phyloP scores from a whole-genome alignment of 2,797 vertebrate species.

The Harpagifer antarcticus region DNA sequence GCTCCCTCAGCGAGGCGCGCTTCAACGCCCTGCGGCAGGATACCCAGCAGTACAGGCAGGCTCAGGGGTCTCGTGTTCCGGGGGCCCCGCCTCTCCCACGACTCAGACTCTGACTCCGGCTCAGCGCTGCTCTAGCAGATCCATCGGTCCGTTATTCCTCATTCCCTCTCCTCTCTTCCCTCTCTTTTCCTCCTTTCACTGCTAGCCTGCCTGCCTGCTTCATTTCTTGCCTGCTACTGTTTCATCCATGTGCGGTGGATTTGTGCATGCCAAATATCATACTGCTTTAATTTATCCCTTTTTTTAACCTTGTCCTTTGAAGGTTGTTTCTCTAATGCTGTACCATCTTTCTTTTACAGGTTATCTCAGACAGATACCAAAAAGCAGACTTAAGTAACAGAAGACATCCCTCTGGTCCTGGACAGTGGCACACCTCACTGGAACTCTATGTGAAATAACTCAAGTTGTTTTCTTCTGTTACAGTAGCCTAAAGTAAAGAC shows the following conservation, averaged over 20 bases:
- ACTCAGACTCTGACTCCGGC: slow-evolving; percentile 81
- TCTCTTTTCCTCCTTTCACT: slow-evolving; percentile 47
- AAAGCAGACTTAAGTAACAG: slow-evolving; percentile 57
- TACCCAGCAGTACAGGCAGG: slow-evolving; percentile 83
- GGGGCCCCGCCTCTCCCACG: slow-evolving; percentile 66
- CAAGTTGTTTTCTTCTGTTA: slow-evolving; percentile 28
- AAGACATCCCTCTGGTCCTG: slow-evolving; percentile 49
- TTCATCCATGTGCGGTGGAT: slow-evolving; percentile 43
- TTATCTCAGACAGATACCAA: slow-evolving; percentile 61
- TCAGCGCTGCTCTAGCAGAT: slow-evolving; percentile 85
- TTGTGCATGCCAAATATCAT: slow-evolving; percentile 23
- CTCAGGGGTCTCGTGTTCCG: slow-evolving; percentile 75
- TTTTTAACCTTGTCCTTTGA: slow-evolving; percentile 5
- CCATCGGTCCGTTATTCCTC: slow-evolving; percentile 74
- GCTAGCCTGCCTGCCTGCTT: slow-evolving; percentile 50
- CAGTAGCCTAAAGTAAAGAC: slow-evolving; percentile 28
- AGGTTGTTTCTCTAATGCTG: slow-evolving; percentile 19
- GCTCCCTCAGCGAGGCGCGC: slow-evolving; percentile 84
- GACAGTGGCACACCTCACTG: slow-evolving; percentile 36
- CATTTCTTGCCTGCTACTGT: slow-evolving; percentile 52
- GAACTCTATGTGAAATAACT: slow-evolving; percentile 27
- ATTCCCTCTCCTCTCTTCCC: slow-evolving; percentile 49
- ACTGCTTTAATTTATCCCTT: slow-evolving; percentile 4
- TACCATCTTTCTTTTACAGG: slow-evolving; percentile 63
- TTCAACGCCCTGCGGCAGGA: slow-evolving; percentile 87